Evolutionary conservation across 2,888 invertebrate species (phyloP).

Genomic region (Cryptophagus acutangulus): DNA sequence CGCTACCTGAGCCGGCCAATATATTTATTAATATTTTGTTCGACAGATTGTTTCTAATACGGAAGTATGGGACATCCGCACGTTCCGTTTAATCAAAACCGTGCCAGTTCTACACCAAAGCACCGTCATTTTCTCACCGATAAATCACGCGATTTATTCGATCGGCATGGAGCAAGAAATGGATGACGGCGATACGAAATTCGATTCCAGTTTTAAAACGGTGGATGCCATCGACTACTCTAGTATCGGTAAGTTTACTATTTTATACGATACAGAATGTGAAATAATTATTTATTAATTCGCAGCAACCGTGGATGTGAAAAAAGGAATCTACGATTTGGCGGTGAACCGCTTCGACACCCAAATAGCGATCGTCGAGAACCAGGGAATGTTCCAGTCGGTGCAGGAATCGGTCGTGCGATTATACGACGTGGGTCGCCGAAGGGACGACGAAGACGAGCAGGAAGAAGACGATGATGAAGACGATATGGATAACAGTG

Average conservation of each 20-base stretch:
- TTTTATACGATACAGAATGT: slow-evolving; percentile 4
- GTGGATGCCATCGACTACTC: slow-evolving; percentile 92
- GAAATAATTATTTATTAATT: slow-evolving; percentile 17
- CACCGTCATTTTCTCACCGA: slow-evolving; percentile 79
- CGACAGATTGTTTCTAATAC: slow-evolving; percentile 95
- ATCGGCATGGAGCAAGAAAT: slow-evolving; percentile 70
- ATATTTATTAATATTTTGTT: slow-evolving; percentile 26
- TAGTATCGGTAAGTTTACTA: slow-evolving; percentile 71
- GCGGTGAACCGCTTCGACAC: slow-evolving; percentile 79
- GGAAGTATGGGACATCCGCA: slow-evolving; percentile 97
- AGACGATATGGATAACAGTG: slow-evolving; percentile 57
- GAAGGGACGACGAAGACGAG: slow-evolving; percentile 84
- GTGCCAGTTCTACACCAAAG: slow-evolving; percentile 92
- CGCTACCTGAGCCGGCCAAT: slow-evolving; percentile 1
- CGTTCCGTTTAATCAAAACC: slow-evolving; percentile 88
- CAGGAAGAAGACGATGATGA: slow-evolving; percentile 65
- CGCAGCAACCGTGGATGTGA: slow-evolving; percentile 87
- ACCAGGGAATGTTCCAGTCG: slow-evolving; percentile 75
- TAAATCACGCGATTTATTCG: slow-evolving; percentile 84
- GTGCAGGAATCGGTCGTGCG: slow-evolving; percentile 86
- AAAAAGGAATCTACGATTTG: slow-evolving; percentile 81
- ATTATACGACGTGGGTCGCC: slow-evolving; percentile 87
- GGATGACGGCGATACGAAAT: slow-evolving; percentile 68
- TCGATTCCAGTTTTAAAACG: slow-evolving; percentile 91
- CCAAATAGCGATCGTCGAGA: slow-evolving; percentile 88